Evolutionary conservation across 1,140 invertebrate species (phyloP), one percentile per base, ranked within the genome.

Genomic region (Dolichoris vasculosae): DNA sequence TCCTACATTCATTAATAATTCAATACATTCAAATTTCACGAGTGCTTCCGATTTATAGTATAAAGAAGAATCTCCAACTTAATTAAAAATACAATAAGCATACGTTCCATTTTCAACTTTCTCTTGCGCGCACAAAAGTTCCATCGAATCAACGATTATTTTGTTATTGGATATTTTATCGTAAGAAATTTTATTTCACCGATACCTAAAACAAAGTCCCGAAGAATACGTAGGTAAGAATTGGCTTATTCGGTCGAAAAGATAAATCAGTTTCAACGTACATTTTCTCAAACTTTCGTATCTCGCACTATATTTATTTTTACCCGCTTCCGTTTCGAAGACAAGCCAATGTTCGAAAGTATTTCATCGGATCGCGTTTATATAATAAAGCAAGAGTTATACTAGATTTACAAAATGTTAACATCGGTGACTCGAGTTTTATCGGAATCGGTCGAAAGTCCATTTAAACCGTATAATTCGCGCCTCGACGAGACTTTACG

Each of bases 241-340:
- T 43, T 40, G 69, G 38, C 20, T 71, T 73, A n/a, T 73, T 73
- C 40, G 38, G 20, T 73, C 26, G 26, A 43, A 73, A 40, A 43
- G 69, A 73, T 73, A 69, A 69, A 3, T 69, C 67, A 69, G 35
- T 69, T 17, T 69, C n/a, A 69, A 9, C 35, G 67, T 69, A 23
- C 67, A 69, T 69, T 26, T 71, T 73, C 38, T 73, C 69, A 43
- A 43, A 73, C 38, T 43, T 73, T 69, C 67, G 35, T 35, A 69
- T 20, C 35, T 69, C 17, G 13, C 8, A 38, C 35, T 15, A 30
- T 38, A 69, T 69, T 69, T 69, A 40, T 38, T 69, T 69, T 69
- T 38, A 38, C 67, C 20, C 17, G 20, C 6, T 69, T 73, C 0
- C 43, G 38, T 73, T 43, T 43, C n/a, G 8, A 73, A 43, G 7